Base-by-base conservation (phyloP, 1,140 invertebrate genomes). In the Bombus confusus region DNA sequence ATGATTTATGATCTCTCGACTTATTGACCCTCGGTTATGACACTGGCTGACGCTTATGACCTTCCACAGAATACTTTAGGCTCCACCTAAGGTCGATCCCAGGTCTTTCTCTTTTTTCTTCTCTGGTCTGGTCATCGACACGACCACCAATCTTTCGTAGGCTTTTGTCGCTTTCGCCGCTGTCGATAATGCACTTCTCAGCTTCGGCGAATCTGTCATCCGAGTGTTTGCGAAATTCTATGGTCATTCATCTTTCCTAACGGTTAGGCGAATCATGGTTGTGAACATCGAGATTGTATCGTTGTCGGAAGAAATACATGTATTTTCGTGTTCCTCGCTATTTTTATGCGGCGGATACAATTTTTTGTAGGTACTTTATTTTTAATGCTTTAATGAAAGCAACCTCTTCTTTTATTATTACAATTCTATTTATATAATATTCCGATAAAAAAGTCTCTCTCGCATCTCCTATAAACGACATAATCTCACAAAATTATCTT, bases 11-110 rank as follows among this genome's bases (percentile, higher is more conserved):
- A 90, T 83, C 87, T 59, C 83, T 74, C 80, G 78, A 85, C 88
- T 91, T 88, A 91, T 91, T 91, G 90, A 90, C 89, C 91, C 79
- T 57, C 43, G 86, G 90, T 91, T 92, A 91, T 91, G 91, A 90
- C 88, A 91, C 72, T 72, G 80, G 31, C 88, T 86, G 85, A 87
- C 85, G 80, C 88, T 91, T 82, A 91, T 88, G 87, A 85, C 77
- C 85, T 89, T 71, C 75, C 75, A 43, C 73, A 88, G 90, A 91
- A 89, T 91, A 69, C 62, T 69, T 71, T 28, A 47, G 47, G 39
- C 68, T 73, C 39, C 47, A 52, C 47, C 75, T 83, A 71, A 43
- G 69, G 76, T 62, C 73, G 75, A 75, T 43, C 72, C 1, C 39
- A 5, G 22, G 13, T 5, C 4, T 25, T 12, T 1, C 25, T 31